Evolutionary conservation across 2,113 vertebrate species (phyloP).

Genomic region (Chaetorhynchus papuensis): DNA sequence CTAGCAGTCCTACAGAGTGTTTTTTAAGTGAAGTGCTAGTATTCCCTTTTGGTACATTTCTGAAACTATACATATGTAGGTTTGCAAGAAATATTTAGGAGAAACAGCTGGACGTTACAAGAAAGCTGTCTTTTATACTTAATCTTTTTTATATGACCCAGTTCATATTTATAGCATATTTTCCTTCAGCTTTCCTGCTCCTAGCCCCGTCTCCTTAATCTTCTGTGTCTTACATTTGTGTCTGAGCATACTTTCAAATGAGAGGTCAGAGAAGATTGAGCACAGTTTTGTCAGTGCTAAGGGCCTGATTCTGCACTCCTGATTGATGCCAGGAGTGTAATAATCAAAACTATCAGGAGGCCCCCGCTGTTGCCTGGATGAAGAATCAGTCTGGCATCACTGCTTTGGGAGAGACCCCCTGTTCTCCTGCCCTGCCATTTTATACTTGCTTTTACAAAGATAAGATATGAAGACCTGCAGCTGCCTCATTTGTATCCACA

Average conservation of each 20-base stretch:
- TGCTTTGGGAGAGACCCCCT: background rate
- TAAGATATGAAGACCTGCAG: background rate
- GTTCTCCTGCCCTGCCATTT: background rate
- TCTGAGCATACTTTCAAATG: background rate
- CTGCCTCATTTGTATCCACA: background rate
- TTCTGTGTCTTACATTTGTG: background rate
- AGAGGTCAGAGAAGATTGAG: background rate
- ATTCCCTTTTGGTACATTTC: conserved; percentile 72
- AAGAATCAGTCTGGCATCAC: background rate
- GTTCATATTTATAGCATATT: conserved; percentile 41
- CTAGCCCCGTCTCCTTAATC: background rate
- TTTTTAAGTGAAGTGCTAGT: conserved; percentile 53
- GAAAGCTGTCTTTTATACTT: conserved; percentile 57
- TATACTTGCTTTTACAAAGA: background rate
- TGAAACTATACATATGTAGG: conserved; percentile 60
- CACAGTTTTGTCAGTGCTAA: background rate
- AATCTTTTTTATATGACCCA: conserved; percentile 54
- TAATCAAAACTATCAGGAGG: background rate
- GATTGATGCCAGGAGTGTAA: background rate
- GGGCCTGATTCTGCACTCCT: background rate
- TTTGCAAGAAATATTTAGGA: conserved; percentile 66
- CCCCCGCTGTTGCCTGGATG: fast-evolving
- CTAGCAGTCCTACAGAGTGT: conserved; percentile 8
- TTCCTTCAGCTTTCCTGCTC: conserved; percentile 5
- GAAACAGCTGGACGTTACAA: conserved; percentile 68